phyloP scores from a whole-genome alignment of 2,113 vertebrate genomes.

The Perognathus longimembris region DNA sequence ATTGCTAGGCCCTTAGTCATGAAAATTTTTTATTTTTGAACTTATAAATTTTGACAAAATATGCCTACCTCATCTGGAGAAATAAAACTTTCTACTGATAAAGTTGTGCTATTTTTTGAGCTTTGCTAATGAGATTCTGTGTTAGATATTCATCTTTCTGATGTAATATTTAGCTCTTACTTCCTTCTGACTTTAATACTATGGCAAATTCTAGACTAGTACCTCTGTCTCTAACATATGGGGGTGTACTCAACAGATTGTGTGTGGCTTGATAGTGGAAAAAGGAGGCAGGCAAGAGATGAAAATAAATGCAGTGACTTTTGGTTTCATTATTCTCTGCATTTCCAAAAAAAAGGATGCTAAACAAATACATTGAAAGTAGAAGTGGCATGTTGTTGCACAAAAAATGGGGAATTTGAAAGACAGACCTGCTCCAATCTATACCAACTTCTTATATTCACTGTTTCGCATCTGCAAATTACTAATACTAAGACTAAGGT shows the following conservation, averaged over 20 bases:
- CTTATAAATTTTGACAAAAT: slow-evolving; percentile 15
- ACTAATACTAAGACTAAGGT: neutral
- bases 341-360: slow-evolving; percentile 47
- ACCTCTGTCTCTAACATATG: neutral
- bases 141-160: neutral
- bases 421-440: neutral
- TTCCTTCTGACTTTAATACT: slow-evolving; percentile 9
- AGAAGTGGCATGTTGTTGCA: neutral
- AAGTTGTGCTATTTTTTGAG: neutral
- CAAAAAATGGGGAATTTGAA: neutral
- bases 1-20: neutral
- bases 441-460: neutral
- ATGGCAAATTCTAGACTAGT: neutral
- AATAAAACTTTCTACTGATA: neutral
- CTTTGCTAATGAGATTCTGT: neutral
- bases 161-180: slow-evolving; percentile 11
- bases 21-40: slow-evolving; percentile 2
- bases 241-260: slow-evolving; percentile 14
- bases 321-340: slow-evolving; percentile 24
- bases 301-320: slow-evolving; percentile 44
- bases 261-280: slow-evolving; percentile 42
- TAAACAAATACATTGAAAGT: slow-evolving; percentile 40
- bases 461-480: neutral
- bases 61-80: neutral
- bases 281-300: slow-evolving; percentile 27